phyloP scores from a whole-genome alignment of 2,113 vertebrate genomes.

The Lipotes vexillifer region DNA sequence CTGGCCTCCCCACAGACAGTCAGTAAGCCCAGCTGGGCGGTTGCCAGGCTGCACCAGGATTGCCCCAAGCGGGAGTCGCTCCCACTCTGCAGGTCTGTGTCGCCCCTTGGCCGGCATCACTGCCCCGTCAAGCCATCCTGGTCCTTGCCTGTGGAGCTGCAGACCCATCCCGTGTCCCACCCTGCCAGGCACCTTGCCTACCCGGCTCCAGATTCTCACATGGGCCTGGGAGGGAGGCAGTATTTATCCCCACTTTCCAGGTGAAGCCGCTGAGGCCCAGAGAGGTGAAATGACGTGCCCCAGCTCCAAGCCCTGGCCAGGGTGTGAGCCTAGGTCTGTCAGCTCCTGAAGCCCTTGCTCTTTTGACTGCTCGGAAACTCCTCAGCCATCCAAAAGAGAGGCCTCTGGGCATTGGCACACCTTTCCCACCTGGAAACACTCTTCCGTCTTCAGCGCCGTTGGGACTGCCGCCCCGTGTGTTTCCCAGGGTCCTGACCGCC shows the following conservation, averaged over 20 bases:
- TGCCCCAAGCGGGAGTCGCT: neutral
- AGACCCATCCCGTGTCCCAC: neutral
- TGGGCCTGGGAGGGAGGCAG: neutral
- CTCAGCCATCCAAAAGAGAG: slow-evolving; percentile 14
- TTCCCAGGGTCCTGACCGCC: slow-evolving; percentile 71
- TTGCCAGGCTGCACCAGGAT: too few relatives aligned
- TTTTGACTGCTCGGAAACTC: neutral
- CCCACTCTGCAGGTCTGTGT: neutral
- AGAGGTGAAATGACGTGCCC: neutral
- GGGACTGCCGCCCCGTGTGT: slow-evolving; percentile 43
- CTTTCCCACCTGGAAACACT: slow-evolving; percentile 41
- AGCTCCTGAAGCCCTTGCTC: neutral
- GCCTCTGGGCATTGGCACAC: slow-evolving; percentile 20
- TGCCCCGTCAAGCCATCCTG: neutral
- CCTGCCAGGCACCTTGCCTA: neutral
- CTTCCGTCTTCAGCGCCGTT: slow-evolving; percentile 66
- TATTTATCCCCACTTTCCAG: neutral
- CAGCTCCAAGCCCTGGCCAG: neutral
- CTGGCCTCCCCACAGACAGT: neutral
- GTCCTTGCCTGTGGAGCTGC: slow-evolving; percentile 30
- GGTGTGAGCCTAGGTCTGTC: neutral
- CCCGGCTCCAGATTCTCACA: neutral
- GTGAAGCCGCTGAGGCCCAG: neutral
- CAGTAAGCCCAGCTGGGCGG: neutral
- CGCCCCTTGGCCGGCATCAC: neutral